A percentile compares a stretch with the other conserved stretches of the same genome.
phyloP scores from a whole-genome alignment of 2,113 vertebrate species.

The Macroglossus sobrinus region DNA sequence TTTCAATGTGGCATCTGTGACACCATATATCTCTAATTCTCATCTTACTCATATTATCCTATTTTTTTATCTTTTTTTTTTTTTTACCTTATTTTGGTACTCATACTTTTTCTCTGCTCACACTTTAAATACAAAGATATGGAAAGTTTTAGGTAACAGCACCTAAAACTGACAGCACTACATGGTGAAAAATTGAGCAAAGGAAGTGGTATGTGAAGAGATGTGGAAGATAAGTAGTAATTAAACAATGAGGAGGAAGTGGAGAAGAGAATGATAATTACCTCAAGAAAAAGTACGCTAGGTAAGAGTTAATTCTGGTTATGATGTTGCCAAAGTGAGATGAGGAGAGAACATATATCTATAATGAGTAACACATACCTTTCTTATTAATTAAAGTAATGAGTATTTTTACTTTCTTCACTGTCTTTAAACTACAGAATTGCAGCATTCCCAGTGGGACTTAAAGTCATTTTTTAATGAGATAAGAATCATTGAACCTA shows the following conservation, averaged over 20 bases:
- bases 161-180: rapidly evolving
- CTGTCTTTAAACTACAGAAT: background rate
- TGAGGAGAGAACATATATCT: background rate
- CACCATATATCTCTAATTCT: background rate
- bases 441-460: background rate
- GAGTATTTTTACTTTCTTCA: background rate
- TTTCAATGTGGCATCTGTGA: background rate
- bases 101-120: background rate
- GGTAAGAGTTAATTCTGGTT: background rate
- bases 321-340: too few relatives aligned
- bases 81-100: background rate
- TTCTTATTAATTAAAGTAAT: slow-evolving; percentile 1
- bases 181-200: background rate
- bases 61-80: background rate
- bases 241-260: background rate
- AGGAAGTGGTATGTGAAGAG: background rate
- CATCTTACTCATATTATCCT: background rate
- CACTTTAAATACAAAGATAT: background rate
- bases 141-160: background rate
- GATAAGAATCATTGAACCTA: background rate
- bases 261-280: background rate
- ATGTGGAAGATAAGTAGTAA: background rate
- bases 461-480: slow-evolving; percentile 24
- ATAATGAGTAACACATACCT: background rate
- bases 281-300: background rate